phyloP scores from a whole-genome alignment of 2,888 invertebrate species.

The Parasteatoda lunata region DNA sequence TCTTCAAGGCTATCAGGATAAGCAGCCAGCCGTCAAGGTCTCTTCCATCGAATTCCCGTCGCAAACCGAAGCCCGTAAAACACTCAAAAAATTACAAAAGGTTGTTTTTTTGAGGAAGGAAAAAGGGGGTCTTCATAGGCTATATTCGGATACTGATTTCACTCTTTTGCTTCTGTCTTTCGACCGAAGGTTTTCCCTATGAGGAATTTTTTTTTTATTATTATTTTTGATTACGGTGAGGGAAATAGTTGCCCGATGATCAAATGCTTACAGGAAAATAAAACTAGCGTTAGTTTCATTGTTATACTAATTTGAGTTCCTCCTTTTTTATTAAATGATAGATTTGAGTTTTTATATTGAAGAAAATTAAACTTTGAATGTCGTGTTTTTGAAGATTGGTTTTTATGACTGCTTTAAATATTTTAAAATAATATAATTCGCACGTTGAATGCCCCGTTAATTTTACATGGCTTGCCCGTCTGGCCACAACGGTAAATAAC shows the following conservation, averaged over 20 bases:
- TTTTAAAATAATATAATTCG: too few relatives aligned
- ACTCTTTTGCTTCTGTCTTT: neutral
- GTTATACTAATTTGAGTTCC: too few relatives aligned
- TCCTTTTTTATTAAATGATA: too few relatives aligned
- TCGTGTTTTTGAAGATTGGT: too few relatives aligned
- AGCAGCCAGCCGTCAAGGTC: conserved; percentile 43
- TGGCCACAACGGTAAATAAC: too few relatives aligned
- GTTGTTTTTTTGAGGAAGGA: conserved; percentile 22
- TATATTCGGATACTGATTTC: conserved; percentile 3
- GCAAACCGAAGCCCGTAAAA: conserved; percentile 27
- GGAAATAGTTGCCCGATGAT: neutral
- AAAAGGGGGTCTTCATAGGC: neutral
- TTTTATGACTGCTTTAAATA: too few relatives aligned
- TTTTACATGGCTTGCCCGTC: too few relatives aligned
- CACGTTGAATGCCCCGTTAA: too few relatives aligned
- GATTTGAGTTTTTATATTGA: too few relatives aligned
- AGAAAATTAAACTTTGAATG: too few relatives aligned
- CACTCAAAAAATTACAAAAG: conserved; percentile 44
- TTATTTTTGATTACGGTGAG: neutral
- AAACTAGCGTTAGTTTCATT: too few relatives aligned
- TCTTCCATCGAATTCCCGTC: neutral
- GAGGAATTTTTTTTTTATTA: neutral
- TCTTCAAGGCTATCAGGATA: conserved; percentile 40
- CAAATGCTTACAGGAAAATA: too few relatives aligned
- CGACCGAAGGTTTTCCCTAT: conserved; percentile 2